Conservation (phyloP, 2,113 vertebrate genomes). For the Microtus richardsoni region DNA sequence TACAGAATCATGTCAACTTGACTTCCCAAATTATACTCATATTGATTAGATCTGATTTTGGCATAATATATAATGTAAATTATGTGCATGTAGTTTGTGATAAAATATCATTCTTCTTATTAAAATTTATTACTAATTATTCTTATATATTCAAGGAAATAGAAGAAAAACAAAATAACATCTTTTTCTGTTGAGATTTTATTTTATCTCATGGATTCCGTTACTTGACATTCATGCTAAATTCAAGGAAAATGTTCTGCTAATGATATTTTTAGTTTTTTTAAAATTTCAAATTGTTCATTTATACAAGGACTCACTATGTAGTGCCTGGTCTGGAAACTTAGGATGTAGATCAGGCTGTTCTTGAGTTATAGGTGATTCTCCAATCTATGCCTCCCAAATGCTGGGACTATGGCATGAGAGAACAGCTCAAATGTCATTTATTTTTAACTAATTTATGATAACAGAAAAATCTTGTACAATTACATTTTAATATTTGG, state of each 20-base stretch:
- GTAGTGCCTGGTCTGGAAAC: not conserved
- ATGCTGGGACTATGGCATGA: not conserved
- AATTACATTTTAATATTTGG: not conserved
- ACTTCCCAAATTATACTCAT: not conserved
- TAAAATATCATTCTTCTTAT: not conserved
- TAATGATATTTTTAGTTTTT: not conserved
- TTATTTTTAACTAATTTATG: not conserved
- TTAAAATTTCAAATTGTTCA: not conserved
- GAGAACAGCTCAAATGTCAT: not conserved
- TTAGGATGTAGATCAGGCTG: not conserved
- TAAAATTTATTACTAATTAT: not conserved
- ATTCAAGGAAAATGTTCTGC: not conserved
- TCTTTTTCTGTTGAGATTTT: not conserved
- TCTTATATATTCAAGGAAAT: not conserved
- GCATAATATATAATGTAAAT: not conserved
- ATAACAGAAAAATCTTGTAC: not conserved
- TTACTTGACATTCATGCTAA: not conserved
- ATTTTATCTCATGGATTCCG: not conserved
- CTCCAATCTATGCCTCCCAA: not conserved
- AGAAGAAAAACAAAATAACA: not conserved
- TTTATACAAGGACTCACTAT: not conserved
- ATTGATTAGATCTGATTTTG: slow-evolving; percentile 16
- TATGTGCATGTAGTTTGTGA: not conserved
- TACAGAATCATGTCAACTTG: slow-evolving; percentile 41
- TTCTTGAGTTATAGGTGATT: not conserved